phyloP scores from a whole-genome alignment of 2,113 vertebrate genomes.

The Python bivittatus region DNA sequence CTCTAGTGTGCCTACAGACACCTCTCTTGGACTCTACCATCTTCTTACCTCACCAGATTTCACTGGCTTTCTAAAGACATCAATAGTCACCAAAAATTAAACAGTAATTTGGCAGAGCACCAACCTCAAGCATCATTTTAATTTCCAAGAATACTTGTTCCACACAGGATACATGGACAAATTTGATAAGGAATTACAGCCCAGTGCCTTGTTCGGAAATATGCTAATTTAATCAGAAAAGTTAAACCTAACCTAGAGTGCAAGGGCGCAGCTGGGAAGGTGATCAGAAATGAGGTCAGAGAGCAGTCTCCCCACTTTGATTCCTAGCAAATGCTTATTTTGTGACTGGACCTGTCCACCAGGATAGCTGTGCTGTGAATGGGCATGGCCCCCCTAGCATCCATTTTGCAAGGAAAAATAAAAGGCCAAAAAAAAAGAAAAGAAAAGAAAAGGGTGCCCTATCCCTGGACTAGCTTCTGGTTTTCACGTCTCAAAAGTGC shows the following conservation, averaged over 20 bases:
- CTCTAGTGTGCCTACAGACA: not conserved
- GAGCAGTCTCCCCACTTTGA: not conserved
- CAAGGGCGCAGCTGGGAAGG: not conserved
- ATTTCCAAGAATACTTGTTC: not conserved
- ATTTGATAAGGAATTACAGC: not conserved
- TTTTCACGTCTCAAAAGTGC: not conserved
- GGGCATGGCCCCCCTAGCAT: not conserved
- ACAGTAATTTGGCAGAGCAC: not conserved
- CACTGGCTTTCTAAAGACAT: not conserved
- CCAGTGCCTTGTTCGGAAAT: not conserved
- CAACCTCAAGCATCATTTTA: not conserved
- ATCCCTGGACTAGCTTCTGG: not conserved
- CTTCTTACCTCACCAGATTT: not conserved
- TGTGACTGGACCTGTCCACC: not conserved
- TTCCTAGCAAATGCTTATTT: not conserved
- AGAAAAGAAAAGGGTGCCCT: no score
- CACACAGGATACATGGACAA: not conserved
- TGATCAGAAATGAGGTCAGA: not conserved
- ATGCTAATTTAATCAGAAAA: not conserved
- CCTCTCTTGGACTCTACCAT: not conserved
- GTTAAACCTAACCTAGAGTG: not conserved
- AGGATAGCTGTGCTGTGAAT: not conserved
- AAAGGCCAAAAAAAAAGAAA: no score
- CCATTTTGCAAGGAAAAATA: not conserved
- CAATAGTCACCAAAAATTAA: not conserved